These are phyloP conservation scores for Cylloceria caligata DNA, from an alignment of 2,888 invertebrate species.

Conservation along the genomic window DNA sequence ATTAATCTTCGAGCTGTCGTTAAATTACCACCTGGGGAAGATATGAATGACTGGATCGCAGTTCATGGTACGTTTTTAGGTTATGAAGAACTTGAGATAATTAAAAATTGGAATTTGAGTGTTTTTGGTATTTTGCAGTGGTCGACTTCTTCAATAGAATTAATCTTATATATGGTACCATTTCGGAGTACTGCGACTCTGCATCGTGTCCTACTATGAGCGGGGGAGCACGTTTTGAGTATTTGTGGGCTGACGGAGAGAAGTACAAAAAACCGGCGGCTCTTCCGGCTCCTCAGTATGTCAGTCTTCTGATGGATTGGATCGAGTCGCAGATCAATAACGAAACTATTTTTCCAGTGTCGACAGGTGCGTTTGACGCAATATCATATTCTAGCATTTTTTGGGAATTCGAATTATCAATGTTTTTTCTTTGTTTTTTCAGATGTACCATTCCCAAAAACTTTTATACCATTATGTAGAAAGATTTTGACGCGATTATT, in stretches of 20 bases:
- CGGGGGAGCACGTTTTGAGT: slow-evolving; percentile 95
- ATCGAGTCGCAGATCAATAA: slow-evolving; percentile 96
- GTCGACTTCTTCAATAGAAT: slow-evolving; percentile 98
- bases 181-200: slow-evolving; percentile 93
- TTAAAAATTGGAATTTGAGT: background rate
- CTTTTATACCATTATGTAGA: slow-evolving; percentile 91
- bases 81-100: background rate
- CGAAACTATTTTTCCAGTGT: slow-evolving; percentile 93
- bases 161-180: slow-evolving; percentile 95
- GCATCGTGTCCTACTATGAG: slow-evolving; percentile 95
- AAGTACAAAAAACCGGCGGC: slow-evolving; percentile 92
- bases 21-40: slow-evolving; percentile 92
- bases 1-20: slow-evolving; percentile 94
- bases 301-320: slow-evolving; percentile 95
- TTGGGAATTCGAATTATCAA: background rate
- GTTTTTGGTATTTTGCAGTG: slow-evolving; percentile 87
- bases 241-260: slow-evolving; percentile 95
- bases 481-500: slow-evolving; percentile 95
- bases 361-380: slow-evolving; percentile 86
- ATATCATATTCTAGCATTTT: background rate
- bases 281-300: slow-evolving; percentile 93
- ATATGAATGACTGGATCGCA: slow-evolving; percentile 96
- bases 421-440: slow-evolving; percentile 68
- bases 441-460: slow-evolving; percentile 95
- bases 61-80: slow-evolving; percentile 90